phyloP scores from a whole-genome alignment of 1,140 invertebrate genomes.

The Drosophila carrolli region DNA sequence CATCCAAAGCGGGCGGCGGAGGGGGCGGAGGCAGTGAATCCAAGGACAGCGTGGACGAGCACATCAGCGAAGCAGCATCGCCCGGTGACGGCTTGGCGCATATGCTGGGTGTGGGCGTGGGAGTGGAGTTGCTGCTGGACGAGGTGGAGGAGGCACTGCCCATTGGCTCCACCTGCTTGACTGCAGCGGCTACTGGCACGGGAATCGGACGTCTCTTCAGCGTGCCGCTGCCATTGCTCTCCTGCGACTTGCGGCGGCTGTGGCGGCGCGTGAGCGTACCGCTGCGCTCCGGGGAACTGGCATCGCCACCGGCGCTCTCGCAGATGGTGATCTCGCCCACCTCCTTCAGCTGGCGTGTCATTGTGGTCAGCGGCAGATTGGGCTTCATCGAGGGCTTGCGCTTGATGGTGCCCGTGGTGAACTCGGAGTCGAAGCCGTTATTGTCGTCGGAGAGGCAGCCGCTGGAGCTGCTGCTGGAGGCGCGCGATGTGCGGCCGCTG shows the following conservation, averaged over 20 bases:
- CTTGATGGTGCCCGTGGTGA: slow-evolving; percentile 93
- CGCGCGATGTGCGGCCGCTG: slow-evolving; percentile 87
- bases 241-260: slow-evolving; percentile 86
- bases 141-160: slow-evolving; percentile 66
- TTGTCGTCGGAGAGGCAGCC: slow-evolving; percentile 92
- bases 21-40: slow-evolving; percentile 92
- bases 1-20: slow-evolving; percentile 87
- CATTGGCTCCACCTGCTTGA: slow-evolving; percentile 29
- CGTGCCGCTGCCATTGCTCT: slow-evolving; percentile 87
- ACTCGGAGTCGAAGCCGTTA: slow-evolving; percentile 91
- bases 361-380: slow-evolving; percentile 95
- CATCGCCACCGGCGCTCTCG: slow-evolving; percentile 61
- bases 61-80: slow-evolving; percentile 85
- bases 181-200: slow-evolving; percentile 7
- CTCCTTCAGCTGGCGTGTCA: slow-evolving; percentile 94
- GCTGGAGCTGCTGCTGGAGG: slow-evolving; percentile 92
- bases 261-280: slow-evolving; percentile 87
- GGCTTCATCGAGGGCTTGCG: slow-evolving; percentile 95
- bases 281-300: slow-evolving; percentile 77
- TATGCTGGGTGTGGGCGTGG: slow-evolving; percentile 79
- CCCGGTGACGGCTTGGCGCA: slow-evolving; percentile 70
- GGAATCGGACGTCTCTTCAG: slow-evolving; percentile 85
- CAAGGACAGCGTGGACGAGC: slow-evolving; percentile 90
- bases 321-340: slow-evolving; percentile 88
- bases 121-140: slow-evolving; percentile 79